Evolutionary conservation across 2,113 vertebrate species (phyloP).

Genomic region (Xenopus borealis): DNA sequence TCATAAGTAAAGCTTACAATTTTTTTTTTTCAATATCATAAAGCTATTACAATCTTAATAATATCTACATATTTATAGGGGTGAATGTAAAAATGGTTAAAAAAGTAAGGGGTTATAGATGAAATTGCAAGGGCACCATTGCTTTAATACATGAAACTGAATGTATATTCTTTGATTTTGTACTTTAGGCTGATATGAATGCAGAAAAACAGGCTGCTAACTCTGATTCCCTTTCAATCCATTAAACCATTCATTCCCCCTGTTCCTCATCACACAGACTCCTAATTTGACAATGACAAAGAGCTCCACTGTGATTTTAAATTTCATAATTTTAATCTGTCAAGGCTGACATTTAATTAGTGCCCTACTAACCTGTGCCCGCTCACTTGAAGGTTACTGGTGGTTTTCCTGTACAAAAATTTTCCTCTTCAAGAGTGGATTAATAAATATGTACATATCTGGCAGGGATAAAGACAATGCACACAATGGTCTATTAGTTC

Average conservation of each 20-base stretch:
- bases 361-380: slow-evolving; percentile 94
- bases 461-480: slow-evolving; percentile 90
- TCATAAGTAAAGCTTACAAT: too few species aligned
- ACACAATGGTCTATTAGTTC: slow-evolving; percentile 81
- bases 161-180: slow-evolving; percentile 72
- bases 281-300: slow-evolving; percentile 99
- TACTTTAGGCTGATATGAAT: slow-evolving; percentile 79
- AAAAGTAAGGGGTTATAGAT: neutral
- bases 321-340: slow-evolving; percentile 99
- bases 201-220: slow-evolving; percentile 80
- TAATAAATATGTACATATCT: slow-evolving; percentile 96
- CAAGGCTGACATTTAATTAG: slow-evolving; percentile 99
- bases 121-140: slow-evolving; percentile 46
- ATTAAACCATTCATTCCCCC: slow-evolving; percentile 80
- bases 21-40: too few species aligned
- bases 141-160: slow-evolving; percentile 67
- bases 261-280: slow-evolving; percentile 79
- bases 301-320: slow-evolving; percentile 95
- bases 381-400: slow-evolving; percentile 80
- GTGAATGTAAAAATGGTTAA: too few species aligned
- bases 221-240: slow-evolving; percentile 91
- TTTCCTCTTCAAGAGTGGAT: slow-evolving; percentile 80
- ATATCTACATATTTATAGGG: too few species aligned
- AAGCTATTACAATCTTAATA: too few species aligned
- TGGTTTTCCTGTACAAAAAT: slow-evolving; percentile 71